Evolutionary conservation across 2,888 invertebrate genomes (phyloP).

Genomic region (Conchocele bisecta): DNA sequence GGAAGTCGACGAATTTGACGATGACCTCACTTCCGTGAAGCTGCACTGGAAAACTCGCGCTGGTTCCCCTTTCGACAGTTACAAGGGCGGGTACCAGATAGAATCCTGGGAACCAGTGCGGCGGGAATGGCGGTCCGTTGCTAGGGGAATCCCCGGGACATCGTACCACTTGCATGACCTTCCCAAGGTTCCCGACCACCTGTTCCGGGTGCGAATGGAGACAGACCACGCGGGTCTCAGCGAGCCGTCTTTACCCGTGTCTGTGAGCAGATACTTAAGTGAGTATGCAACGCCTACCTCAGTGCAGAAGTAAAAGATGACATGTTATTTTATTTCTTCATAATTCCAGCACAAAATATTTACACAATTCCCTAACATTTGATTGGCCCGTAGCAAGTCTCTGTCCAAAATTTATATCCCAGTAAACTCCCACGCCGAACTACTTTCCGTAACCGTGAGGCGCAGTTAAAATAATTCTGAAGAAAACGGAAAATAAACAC

Average conservation of each 20-base stretch:
- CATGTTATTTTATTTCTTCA: too few species aligned
- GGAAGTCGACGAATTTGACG: constrained; percentile 73
- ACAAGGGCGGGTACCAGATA: constrained; percentile 67
- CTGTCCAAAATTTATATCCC: too few species aligned
- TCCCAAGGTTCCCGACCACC: constrained; percentile 96
- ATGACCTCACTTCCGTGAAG: constrained; percentile 64
- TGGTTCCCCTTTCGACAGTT: constrained; percentile 58
- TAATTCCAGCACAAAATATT: too few species aligned
- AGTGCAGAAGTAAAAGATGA: too few species aligned
- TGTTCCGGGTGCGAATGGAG: constrained; percentile 96
- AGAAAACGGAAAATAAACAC: too few species aligned
- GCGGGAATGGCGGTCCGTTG: constrained; percentile 72
- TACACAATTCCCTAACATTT: too few species aligned
- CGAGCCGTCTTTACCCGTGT: constrained; percentile 95
- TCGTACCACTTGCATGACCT: constrained; percentile 83
- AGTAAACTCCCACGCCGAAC: too few species aligned
- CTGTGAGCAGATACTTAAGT: constrained; percentile 69
- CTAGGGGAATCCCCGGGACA: constrained; percentile 72
- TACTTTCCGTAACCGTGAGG: too few species aligned
- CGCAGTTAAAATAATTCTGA: too few species aligned
- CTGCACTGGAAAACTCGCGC: constrained; percentile 70
- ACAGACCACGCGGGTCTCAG: constrained; percentile 95
- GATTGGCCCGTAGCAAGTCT: too few species aligned
- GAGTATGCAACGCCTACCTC: too few species aligned
- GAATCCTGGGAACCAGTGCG: constrained; percentile 72